phyloP scores from a whole-genome alignment of 2,797 vertebrate genomes.

The Emys orbicularis region DNA sequence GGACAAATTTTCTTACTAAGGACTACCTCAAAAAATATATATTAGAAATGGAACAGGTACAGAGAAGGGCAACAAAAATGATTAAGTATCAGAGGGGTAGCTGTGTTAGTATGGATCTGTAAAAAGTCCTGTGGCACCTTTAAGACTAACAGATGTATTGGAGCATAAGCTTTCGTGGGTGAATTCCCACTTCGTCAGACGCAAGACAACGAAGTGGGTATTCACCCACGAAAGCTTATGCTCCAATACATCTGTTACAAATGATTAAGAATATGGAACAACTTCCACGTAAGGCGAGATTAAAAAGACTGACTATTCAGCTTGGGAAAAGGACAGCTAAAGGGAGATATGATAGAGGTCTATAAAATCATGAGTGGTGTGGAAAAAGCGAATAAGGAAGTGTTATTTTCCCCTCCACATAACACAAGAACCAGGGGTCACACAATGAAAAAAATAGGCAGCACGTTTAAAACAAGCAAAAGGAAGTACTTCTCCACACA shows the following conservation, averaged over 20 bases:
- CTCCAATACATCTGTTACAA: not conserved
- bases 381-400: not conserved
- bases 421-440: not conserved
- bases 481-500: not conserved
- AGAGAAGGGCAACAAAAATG: not conserved
- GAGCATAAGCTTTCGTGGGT: too few relatives aligned
- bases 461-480: not conserved
- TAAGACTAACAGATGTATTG: too few relatives aligned
- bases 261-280: not conserved
- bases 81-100: not conserved
- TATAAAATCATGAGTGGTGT: not conserved
- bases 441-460: not conserved
- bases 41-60: too few relatives aligned
- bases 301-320: not conserved
- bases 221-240: too few relatives aligned
- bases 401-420: not conserved
- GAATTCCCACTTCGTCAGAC: too few relatives aligned
- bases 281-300: not conserved
- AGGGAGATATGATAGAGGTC: too few relatives aligned
- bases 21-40: not conserved
- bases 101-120: too few relatives aligned
- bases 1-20: constrained; percentile 25
- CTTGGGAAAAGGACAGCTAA: not conserved
- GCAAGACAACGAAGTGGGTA: too few relatives aligned
- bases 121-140: too few relatives aligned